Conservation (phyloP, 2,797 vertebrate genomes). For the Pseudomugil tenellus region DNA sequence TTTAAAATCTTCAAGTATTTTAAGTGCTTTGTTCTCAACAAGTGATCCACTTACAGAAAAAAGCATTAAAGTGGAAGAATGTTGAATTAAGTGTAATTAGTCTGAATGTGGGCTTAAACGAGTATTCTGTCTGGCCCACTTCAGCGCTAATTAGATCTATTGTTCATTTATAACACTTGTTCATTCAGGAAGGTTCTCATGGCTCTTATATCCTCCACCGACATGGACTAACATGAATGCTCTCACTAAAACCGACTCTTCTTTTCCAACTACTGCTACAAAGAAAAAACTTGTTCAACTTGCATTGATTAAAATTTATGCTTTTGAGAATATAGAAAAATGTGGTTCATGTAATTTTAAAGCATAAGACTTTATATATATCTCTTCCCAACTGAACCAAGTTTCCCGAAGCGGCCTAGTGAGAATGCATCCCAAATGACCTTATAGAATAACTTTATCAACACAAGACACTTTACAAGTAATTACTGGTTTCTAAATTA, state of each 20-base stretch:
- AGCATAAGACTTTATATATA: too few relatives aligned
- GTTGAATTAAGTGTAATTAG: constrained; percentile 25
- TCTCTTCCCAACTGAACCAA: too few relatives aligned
- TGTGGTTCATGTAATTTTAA: background rate
- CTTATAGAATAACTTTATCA: too few relatives aligned
- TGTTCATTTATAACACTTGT: background rate
- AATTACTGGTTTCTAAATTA: too few relatives aligned
- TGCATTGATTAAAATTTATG: too few relatives aligned
- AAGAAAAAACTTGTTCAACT: background rate
- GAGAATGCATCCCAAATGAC: background rate
- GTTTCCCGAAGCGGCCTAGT: too few relatives aligned
- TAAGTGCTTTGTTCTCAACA: too few relatives aligned
- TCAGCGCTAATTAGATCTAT: constrained; percentile 39
- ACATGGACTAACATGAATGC: background rate
- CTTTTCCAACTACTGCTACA: background rate
- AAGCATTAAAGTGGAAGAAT: background rate
- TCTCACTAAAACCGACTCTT: background rate
- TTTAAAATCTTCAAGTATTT: too few relatives aligned
- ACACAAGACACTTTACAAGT: too few relatives aligned
- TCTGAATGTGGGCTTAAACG: constrained; percentile 15
- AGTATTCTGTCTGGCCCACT: constrained; percentile 27
- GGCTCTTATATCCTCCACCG: background rate
- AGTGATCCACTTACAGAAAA: too few relatives aligned
- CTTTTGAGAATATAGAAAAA: too few relatives aligned
- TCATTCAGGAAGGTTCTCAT: background rate